Base-by-base conservation (phyloP, 2,888 invertebrate genomes). In the Drosophila vallismaia region DNA sequence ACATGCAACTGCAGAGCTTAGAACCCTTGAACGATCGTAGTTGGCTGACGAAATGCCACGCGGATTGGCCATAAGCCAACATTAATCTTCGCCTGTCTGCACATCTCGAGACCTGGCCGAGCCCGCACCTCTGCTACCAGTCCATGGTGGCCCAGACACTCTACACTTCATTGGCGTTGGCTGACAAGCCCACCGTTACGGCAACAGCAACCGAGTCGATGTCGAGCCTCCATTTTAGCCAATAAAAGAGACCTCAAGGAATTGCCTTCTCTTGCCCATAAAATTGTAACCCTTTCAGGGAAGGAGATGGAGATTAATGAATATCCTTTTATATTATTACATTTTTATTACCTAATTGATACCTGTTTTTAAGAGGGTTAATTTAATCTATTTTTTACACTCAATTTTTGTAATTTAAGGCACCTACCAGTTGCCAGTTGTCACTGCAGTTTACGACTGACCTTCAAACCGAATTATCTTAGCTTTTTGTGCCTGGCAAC, bases 161-260 rank as follows among this genome's bases (percentile, higher is more conserved):
- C 19, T 74, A 76, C 66, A 78, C 73, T 75, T 87, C 74, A 71
- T 68, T 80, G 79, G 84, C 77, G 71, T 71, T 36, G 28, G 28
- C 28, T 28, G 80, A 85, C 80, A 82, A 87, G 80, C 80, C 80
- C 80, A 85, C 88, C 80, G 36, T 36, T 75, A 36, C 51, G 14
- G 33, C 49, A 29, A 9, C 40, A 19, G 29, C 36, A 36, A 36
- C 36, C n/a, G 36, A n/a, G 5, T 36, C 12, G 36, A n/a, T n/a
- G 36, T 5, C n/a, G 12, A 5, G 36, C 36, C 36, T 36, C n/a
- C 36, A 28, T 28, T 28, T 28, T 28, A 28, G 28, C 28, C 28
- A 19, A 19, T 19, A 19, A 19, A 19, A 19, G 19, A 19, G 19
- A 19, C 19, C 19, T 19, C 19, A 19, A 2, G 19, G 19, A 19